These are phyloP conservation scores for rabbit (Oryctolagus cuniculus) DNA, from an alignment of 2,113 vertebrate species.

Conservation along the genomic window DNA sequence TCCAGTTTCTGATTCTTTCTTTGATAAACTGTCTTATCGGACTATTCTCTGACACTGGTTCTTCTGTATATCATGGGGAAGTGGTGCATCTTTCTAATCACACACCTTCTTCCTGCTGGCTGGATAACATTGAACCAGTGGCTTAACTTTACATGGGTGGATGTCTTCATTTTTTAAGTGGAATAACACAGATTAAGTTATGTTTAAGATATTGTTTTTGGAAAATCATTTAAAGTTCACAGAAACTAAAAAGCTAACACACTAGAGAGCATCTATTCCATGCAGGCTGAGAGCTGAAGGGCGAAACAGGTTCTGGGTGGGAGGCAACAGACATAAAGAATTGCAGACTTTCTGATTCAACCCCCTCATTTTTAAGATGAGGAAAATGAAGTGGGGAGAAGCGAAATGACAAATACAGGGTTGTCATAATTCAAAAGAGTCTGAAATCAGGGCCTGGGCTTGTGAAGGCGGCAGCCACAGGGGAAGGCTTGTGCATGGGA, in stretches of 20 bases:
- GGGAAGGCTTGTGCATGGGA: not conserved
- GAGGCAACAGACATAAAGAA: conserved; percentile 51
- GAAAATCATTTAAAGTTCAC: conserved; percentile 18
- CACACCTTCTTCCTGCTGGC: not conserved
- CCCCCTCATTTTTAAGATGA: conserved; percentile 21
- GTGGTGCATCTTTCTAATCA: not conserved
- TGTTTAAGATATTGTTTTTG: not conserved
- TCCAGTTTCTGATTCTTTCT: not conserved
- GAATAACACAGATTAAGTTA: not conserved
- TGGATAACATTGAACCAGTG: not conserved
- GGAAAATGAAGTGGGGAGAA: conserved; percentile 55
- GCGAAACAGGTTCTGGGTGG: conserved; percentile 25
- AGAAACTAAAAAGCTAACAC: conserved; percentile 24
- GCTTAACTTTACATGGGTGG: not conserved
- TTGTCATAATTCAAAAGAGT: conserved; percentile 7
- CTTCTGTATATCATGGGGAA: not conserved
- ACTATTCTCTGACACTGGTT: not conserved
- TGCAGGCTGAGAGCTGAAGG: not conserved
- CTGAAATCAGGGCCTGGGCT: not conserved
- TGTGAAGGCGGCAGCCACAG: not conserved
- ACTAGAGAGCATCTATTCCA: conserved; percentile 6
- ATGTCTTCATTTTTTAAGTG: conserved; percentile 21
- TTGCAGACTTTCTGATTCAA: conserved; percentile 49
- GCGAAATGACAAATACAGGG: conserved; percentile 19
- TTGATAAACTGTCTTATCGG: not conserved